A percentile compares a stretch with the other conserved stretches of the same genome.
Conservation (phyloP, 2,888 invertebrate genomes). For the Hypercompe scribonia region DNA sequence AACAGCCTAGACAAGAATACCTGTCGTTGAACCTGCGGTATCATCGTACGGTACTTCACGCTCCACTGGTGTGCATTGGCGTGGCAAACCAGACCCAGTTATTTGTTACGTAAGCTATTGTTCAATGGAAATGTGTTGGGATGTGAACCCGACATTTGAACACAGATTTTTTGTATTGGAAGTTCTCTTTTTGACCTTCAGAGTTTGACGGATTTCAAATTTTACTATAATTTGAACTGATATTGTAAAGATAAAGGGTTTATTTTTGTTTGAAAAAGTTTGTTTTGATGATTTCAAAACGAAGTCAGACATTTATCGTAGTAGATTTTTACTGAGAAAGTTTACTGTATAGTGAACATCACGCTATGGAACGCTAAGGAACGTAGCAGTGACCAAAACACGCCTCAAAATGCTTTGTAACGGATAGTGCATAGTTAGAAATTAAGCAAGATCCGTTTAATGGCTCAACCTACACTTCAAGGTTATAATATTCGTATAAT, state of each 20-base stretch:
- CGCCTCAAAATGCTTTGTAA: neutral
- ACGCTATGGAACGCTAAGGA: neutral
- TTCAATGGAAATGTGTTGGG: slow-evolving; percentile 26
- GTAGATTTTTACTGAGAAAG: neutral
- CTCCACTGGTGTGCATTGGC: slow-evolving; percentile 51
- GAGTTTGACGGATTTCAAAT: neutral
- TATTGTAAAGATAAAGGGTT: neutral
- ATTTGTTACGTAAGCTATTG: slow-evolving; percentile 46
- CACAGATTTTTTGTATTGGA: slow-evolving; percentile 10
- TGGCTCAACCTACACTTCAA: neutral
- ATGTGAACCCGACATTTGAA: slow-evolving; percentile 22
- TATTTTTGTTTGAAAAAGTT: no score
- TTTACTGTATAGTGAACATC: neutral
- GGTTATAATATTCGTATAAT: neutral
- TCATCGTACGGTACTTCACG: slow-evolving; percentile 50
- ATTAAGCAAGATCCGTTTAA: neutral
- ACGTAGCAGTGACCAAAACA: neutral
- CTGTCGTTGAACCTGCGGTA: slow-evolving; percentile 33
- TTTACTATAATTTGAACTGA: neutral
- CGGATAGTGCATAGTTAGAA: neutral
- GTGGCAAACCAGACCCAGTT: slow-evolving; percentile 49
- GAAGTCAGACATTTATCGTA: no score
- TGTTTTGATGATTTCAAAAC: no score
- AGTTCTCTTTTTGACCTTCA: neutral
- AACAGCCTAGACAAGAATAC: slow-evolving; percentile 1